Evolutionary conservation across 2,888 invertebrate species (phyloP).

Genomic region (Hypomecis atomaria): DNA sequence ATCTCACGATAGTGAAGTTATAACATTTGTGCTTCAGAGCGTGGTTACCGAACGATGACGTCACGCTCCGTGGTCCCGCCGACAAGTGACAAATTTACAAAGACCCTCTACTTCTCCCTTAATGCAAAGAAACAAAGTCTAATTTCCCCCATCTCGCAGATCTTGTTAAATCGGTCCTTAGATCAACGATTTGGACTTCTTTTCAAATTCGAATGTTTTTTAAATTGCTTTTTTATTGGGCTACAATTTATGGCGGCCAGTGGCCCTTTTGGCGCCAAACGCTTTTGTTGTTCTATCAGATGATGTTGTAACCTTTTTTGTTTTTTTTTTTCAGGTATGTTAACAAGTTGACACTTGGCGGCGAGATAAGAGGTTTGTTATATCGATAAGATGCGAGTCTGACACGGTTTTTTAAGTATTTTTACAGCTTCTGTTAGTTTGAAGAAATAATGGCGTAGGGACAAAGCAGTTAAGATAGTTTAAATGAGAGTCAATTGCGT

Average conservation of each 20-base stretch:
- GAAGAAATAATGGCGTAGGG: neutral
- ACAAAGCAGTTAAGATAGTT: conserved; percentile 1
- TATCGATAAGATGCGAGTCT: conserved; percentile 13
- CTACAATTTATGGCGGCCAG: conserved; percentile 74
- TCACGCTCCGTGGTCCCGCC: conserved; percentile 68
- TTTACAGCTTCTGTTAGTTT: conserved; percentile 9
- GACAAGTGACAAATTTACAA: conserved; percentile 46
- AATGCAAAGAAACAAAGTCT: conserved; percentile 41
- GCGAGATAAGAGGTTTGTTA: conserved; percentile 36
- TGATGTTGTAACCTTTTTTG: conserved; percentile 43
- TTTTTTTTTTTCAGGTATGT: conserved; percentile 47
- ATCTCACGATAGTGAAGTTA: conserved; percentile 50
- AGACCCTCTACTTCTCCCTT: conserved; percentile 51
- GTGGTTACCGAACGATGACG: conserved; percentile 80
- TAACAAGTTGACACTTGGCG: conserved; percentile 42
- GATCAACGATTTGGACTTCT: conserved; percentile 56
- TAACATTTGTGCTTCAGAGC: conserved; percentile 64
- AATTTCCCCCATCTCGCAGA: conserved; percentile 38
- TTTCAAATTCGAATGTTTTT: conserved; percentile 77
- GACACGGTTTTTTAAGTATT: too few relatives aligned
- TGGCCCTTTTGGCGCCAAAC: conserved; percentile 73
- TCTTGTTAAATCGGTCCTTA: conserved; percentile 51
- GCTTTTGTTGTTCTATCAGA: conserved; percentile 42
- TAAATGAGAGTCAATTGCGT: neutral
- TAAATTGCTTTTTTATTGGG: conserved; percentile 82